phyloP scores from a whole-genome alignment of 2,888 invertebrate genomes.

The Branchinecta sandiegonensis region DNA sequence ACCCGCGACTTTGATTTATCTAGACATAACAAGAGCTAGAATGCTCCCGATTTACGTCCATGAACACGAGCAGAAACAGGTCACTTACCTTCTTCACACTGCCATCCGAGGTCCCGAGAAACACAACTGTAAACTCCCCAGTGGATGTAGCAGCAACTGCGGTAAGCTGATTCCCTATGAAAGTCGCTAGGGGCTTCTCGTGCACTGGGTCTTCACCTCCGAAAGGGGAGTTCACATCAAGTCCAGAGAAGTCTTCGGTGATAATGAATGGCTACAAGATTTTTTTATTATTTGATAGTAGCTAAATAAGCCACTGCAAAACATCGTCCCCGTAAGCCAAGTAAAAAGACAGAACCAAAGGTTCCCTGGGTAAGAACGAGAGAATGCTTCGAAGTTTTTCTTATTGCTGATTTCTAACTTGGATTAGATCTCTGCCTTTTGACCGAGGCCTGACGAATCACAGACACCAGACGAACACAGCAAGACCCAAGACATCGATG shows the following conservation, averaged over 20 bases:
- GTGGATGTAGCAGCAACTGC: constrained; percentile 88
- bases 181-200: constrained; percentile 68
- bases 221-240: constrained; percentile 87
- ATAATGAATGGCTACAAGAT: constrained; percentile 80
- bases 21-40: too few species aligned
- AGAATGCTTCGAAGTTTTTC: too few species aligned
- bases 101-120: constrained; percentile 81
- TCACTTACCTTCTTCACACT: constrained; percentile 67
- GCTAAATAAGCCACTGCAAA: neutral
- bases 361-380: too few species aligned
- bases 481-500: too few species aligned
- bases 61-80: neutral
- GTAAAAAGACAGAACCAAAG: neutral
- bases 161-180: constrained; percentile 58
- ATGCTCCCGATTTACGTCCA: too few species aligned
- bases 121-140: constrained; percentile 93
- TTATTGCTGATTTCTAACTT: too few species aligned
- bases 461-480: too few species aligned
- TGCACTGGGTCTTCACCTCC: constrained; percentile 82
- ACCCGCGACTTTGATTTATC: too few species aligned
- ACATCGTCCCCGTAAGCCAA: too few species aligned
- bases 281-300: too few species aligned
- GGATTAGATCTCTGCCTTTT: too few species aligned
- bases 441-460: too few species aligned
- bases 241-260: constrained; percentile 86